A percentile compares a stretch with the other conserved stretches of the same genome.
Evolutionary conservation across 1,140 invertebrate species (phyloP).

Genomic region (Drosophila cardini): DNA sequence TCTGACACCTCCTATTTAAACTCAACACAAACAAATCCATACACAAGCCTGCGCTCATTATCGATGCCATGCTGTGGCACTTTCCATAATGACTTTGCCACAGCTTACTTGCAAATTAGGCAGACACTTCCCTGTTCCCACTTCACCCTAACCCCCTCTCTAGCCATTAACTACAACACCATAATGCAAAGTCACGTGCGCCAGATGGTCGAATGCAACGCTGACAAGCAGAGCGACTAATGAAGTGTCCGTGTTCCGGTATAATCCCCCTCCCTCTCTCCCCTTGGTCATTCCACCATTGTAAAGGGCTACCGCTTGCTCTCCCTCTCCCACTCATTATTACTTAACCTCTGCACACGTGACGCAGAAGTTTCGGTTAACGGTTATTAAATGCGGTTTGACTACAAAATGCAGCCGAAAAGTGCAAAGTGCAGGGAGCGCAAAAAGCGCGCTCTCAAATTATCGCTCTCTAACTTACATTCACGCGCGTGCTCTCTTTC

Average conservation of each 20-base stretch:
- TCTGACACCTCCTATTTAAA: too few species aligned
- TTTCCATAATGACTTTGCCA: conserved; percentile 70
- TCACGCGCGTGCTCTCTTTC: neutral
- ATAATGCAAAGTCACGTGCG: conserved; percentile 72
- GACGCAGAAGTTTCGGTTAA: conserved; percentile 79
- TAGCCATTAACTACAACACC: conserved; percentile 15
- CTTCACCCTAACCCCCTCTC: conserved; percentile 3
- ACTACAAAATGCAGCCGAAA: conserved; percentile 68
- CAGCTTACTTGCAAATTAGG: conserved; percentile 68
- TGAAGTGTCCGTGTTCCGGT: conserved; percentile 47
- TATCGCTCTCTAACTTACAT: neutral
- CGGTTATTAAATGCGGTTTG: conserved; percentile 81
- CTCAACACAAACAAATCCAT: conserved; percentile 8
- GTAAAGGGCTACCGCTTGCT: conserved; percentile 4
- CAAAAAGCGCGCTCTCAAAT: conserved; percentile 12
- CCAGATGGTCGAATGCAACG: conserved; percentile 54
- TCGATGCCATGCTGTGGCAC: conserved; percentile 52
- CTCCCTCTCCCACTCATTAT: conserved; percentile 1
- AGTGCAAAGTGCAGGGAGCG: conserved; percentile 73
- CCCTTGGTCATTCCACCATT: neutral
- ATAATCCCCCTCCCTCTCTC: neutral
- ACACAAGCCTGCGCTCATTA: conserved; percentile 54
- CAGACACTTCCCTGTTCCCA: conserved; percentile 11
- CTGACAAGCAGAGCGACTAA: conserved; percentile 67
- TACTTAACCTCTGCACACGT: conserved; percentile 53